Percentiles rank a stretch among this genome's conserved stretches.
phyloP scores from a whole-genome alignment of 2,797 vertebrate species.

The Myotis myotis region DNA sequence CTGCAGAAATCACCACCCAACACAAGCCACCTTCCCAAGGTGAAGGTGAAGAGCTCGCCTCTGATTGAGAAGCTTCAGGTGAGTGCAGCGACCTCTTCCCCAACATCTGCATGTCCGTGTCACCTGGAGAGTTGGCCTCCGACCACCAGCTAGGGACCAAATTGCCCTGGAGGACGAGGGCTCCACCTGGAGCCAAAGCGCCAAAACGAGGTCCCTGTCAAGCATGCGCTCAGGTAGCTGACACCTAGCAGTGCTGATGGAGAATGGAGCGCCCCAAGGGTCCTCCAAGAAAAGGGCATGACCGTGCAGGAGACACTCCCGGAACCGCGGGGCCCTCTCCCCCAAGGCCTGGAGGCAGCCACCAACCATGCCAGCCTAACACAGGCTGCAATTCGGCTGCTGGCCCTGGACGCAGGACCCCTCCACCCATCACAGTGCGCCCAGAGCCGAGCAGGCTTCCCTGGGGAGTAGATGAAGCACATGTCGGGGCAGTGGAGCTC shows the following conservation, averaged over 20 bases:
- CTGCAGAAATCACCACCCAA: slow-evolving; percentile 82
- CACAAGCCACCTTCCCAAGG: slow-evolving; percentile 78
- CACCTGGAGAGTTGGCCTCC: not conserved
- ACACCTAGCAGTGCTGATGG: fast-evolving
- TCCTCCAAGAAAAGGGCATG: not conserved
- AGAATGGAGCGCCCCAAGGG: fast-evolving
- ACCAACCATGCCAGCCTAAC: not conserved
- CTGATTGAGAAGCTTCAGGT: slow-evolving; percentile 90
- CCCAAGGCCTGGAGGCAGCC: not conserved
- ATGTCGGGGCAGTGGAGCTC: not conserved
- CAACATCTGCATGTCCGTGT: not conserved
- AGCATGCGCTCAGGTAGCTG: too few relatives aligned
- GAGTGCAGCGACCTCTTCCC: slow-evolving; percentile 13
- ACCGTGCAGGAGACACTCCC: not conserved
- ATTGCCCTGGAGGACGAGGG: too few relatives aligned
- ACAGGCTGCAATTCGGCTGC: not conserved
- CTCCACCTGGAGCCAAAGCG: not conserved
- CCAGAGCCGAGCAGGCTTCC: not conserved
- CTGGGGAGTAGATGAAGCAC: not conserved
- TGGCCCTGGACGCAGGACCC: fast-evolving
- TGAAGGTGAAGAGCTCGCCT: slow-evolving; percentile 88
- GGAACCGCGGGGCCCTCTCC: not conserved
- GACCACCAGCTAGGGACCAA: not conserved
- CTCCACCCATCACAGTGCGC: fast-evolving
- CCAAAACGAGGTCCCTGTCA: not conserved